A percentile compares a stretch with the other conserved stretches of the same genome.
phyloP scores from a whole-genome alignment of 2,888 invertebrate genomes.

The Netelia virgata region DNA sequence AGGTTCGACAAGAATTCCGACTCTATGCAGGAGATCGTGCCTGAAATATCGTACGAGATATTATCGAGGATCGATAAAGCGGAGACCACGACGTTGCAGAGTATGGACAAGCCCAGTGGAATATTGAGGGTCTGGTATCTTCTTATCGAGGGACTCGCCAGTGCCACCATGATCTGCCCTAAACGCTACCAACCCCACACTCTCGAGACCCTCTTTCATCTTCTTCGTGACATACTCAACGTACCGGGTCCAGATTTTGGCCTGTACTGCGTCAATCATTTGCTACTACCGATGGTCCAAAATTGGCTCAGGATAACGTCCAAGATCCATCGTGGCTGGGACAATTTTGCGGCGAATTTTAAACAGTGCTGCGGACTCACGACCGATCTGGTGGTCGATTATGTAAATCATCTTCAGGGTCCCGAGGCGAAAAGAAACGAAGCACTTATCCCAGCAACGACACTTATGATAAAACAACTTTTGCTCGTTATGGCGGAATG shows the following conservation, averaged over 20 bases:
- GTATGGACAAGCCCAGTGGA: constrained; percentile 92
- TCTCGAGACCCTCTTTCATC: constrained; percentile 94
- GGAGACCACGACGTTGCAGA: constrained; percentile 87
- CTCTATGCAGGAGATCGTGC: constrained; percentile 88
- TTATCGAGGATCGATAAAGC: constrained; percentile 86
- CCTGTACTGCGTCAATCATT: constrained; percentile 95
- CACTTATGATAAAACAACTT: constrained; percentile 94
- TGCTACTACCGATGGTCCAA: constrained; percentile 96
- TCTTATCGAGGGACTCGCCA: constrained; percentile 93
- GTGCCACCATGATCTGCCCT: constrained; percentile 93
- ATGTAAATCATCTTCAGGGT: constrained; percentile 90
- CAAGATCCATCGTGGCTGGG: constrained; percentile 90
- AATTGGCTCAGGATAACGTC: constrained; percentile 93
- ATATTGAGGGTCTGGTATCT: constrained; percentile 96
- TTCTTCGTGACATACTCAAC: constrained; percentile 91
- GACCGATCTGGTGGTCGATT: constrained; percentile 95
- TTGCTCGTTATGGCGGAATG: constrained; percentile 95
- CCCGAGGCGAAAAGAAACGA: constrained; percentile 79
- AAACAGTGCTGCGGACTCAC: constrained; percentile 98
- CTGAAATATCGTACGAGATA: constrained; percentile 89
- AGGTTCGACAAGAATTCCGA: constrained; percentile 88
- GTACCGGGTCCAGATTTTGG: constrained; percentile 96
- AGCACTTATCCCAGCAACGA: constrained; percentile 85
- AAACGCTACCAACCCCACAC: constrained; percentile 92
- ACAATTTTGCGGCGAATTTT: constrained; percentile 94